Base-by-base conservation (phyloP, 2,888 invertebrate species). In the Acleris cristana region DNA sequence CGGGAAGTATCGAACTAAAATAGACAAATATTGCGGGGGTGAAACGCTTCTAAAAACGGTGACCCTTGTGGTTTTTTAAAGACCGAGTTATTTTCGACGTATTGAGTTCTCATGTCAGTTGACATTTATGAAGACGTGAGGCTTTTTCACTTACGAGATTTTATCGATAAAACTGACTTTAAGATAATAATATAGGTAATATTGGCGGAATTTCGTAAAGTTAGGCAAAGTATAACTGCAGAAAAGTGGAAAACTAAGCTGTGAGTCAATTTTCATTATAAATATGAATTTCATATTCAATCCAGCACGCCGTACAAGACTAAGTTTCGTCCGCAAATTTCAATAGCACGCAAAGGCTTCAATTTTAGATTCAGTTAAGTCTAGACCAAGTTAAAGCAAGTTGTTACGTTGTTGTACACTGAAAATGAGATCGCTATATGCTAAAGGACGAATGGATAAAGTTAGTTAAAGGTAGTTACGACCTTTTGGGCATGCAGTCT, bases 281-380 rank as follows among this genome's bases (percentile, higher is more conserved):
- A 40, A 40, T 40, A 40, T 44, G 21, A 61, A 53, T 53, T 55
- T 58, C 45, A 26, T 16, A 55, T 40, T 49, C n/a, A 40, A 19
- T 30, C 18, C 30, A 56, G 19, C 34, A 34, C 45, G 3, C 18
- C 51, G 61, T 30, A 56, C 44, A 54, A 81, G 82, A 76, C 77
- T 74, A 89, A 88, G 79, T 87, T 88, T 83, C 75, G 81, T 84
- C 86, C 84, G 89, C 91, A 91, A 91, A 91, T 90, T 90, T 89
- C 88, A 89, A 90, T 88, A 88, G 85, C 83, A 84, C 82, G 85
- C 86, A 85, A 86, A 88, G 81, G 85, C 88, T 85, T 88, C 89
- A 89, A 89, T 89, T 90, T 91, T 84, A 83, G 78, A 54, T 67
- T 57, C 53, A 67, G 45, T 67, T 58, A 67, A 67, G 66, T 62